A percentile compares a stretch with the other conserved stretches of the same genome.
Conservation (phyloP, 2,797 vertebrate genomes). For the Echeneis naucrates region DNA sequence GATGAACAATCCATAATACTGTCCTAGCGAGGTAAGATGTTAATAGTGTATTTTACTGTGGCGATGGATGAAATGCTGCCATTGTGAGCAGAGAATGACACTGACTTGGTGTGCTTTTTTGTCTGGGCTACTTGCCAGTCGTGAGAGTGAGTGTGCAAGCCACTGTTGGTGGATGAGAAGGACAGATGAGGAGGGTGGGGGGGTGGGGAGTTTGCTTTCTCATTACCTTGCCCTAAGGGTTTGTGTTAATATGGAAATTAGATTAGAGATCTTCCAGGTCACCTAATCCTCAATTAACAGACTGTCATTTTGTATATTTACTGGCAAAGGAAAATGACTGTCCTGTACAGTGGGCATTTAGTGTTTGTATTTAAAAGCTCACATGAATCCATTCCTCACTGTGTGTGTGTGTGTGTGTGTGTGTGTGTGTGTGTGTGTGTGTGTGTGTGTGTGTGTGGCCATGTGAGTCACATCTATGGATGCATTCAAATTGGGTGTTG, state of each 20-base stretch:
- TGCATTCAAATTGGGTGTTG: slow-evolving; percentile 48
- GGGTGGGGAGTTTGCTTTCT: background rate
- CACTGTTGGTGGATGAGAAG: background rate
- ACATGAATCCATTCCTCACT: slow-evolving; percentile 8
- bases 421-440: slow-evolving; percentile 16
- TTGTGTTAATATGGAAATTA: slow-evolving; percentile 65
- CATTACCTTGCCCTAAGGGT: slow-evolving; percentile 35
- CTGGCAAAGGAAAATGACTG: slow-evolving; percentile 30
- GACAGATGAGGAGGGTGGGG: background rate
- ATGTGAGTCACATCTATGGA: slow-evolving; percentile 32
- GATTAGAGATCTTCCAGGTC: slow-evolving; percentile 77
- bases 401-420: slow-evolving; percentile 16
- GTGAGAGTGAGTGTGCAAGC: slow-evolving; percentile 24
- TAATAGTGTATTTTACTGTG: background rate
- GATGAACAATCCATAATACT: background rate
- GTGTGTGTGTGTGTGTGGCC: background rate
- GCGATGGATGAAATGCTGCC: slow-evolving; percentile 20
- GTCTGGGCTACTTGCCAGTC: slow-evolving; percentile 9
- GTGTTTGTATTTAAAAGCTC: slow-evolving; percentile 9
- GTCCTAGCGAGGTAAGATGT: background rate
- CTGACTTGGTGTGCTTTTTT: slow-evolving; percentile 14
- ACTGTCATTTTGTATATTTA: slow-evolving; percentile 69
- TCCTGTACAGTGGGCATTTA: slow-evolving; percentile 3
- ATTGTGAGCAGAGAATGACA: slow-evolving; percentile 18
- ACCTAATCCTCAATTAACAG: slow-evolving; percentile 62